Evolutionary conservation across 2,888 invertebrate species (phyloP).

Genomic region (Mystacides longicornis): DNA sequence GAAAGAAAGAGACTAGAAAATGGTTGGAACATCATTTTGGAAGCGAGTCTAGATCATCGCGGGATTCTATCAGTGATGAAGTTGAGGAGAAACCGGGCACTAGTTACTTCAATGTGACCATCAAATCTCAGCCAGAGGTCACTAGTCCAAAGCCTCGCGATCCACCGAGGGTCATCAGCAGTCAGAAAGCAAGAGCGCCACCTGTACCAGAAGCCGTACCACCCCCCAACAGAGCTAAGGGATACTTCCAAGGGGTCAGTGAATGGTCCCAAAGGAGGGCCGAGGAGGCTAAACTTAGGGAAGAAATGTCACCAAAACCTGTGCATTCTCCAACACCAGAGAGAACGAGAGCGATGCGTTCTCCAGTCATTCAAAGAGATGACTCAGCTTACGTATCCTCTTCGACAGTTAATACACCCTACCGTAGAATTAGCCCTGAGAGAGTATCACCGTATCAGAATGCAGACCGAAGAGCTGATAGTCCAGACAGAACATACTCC

Average conservation of each 20-base stretch:
- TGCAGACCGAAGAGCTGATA: slow-evolving; percentile 33
- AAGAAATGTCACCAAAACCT: slow-evolving; percentile 43
- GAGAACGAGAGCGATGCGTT: slow-evolving; percentile 38
- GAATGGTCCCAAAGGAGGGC: slow-evolving; percentile 70
- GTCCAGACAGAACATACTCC: slow-evolving; percentile 36
- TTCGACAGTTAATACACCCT: slow-evolving; percentile 51
- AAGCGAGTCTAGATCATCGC: slow-evolving; percentile 73
- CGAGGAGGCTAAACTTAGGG: slow-evolving; percentile 45
- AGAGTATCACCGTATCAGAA: slow-evolving; percentile 36
- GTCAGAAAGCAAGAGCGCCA: slow-evolving; percentile 41
- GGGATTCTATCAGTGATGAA: slow-evolving; percentile 60
- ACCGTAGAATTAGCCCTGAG: slow-evolving; percentile 44
- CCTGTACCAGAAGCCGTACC: slow-evolving; percentile 43
- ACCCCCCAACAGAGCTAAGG: slow-evolving; percentile 41
- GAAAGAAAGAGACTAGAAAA: slow-evolving; percentile 83
- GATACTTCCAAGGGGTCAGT: slow-evolving; percentile 66
- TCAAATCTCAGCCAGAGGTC: slow-evolving; percentile 55
- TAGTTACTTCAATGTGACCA: slow-evolving; percentile 69
- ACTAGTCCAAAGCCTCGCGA: slow-evolving; percentile 34
- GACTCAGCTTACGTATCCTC: slow-evolving; percentile 52
- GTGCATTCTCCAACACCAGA: slow-evolving; percentile 42
- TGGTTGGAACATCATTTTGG: slow-evolving; percentile 90
- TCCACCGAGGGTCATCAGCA: slow-evolving; percentile 35
- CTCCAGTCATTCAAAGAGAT: slow-evolving; percentile 44
- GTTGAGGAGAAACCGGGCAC: slow-evolving; percentile 54